Base-by-base conservation (phyloP, 2,888 invertebrate species). In the Limnephilus marmoratus region DNA sequence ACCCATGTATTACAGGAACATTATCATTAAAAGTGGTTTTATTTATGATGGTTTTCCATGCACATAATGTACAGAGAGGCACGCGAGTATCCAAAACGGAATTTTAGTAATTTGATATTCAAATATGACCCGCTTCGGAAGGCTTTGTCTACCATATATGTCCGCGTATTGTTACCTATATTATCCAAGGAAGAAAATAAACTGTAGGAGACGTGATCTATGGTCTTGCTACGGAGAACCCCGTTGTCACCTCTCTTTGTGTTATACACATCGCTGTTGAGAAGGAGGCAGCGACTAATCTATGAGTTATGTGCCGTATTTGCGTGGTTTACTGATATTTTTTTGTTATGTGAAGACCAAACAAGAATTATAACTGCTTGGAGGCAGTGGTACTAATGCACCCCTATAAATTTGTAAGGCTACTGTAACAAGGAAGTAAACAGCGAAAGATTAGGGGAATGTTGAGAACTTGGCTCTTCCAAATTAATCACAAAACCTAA, bases 111-210 rank as follows among this genome's bases (percentile, higher is more conserved):
- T 88, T 80, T 88, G 24, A 34, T 88, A 88, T 88, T 88, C 80
- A 88, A 88, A 88, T 88, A 68, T 88, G 34, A 88, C 41, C n/a
- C 24, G 45, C n/a, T 85, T 29, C 45, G 85, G 24, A 12, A 88
- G 31, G 80, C 91, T 86, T 87, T 91, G 87, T 86, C 37, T 31
- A 5, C 91, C 91, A 91, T 91, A 41, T 91, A 86, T 34, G 90
- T 91, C 90, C 34, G 15, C 53, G 81, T 86, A 91, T 68, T 91
- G 68, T 81, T 85, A 29, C 53, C 53, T 68, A 68, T 68, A 24
- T 68, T 68, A 4, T 68, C 53, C 5, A 24, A 68, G 15, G 15
- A 49, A 68, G 4, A 18, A 68, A 68, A 68, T 68, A 68, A 68
- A 68, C 53, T 24, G 1, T 1, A 18, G 7, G 4, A 18, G 53